Evolutionary conservation across 2,797 vertebrate species (phyloP).

Genomic region (Sphenopsis melanotis): DNA sequence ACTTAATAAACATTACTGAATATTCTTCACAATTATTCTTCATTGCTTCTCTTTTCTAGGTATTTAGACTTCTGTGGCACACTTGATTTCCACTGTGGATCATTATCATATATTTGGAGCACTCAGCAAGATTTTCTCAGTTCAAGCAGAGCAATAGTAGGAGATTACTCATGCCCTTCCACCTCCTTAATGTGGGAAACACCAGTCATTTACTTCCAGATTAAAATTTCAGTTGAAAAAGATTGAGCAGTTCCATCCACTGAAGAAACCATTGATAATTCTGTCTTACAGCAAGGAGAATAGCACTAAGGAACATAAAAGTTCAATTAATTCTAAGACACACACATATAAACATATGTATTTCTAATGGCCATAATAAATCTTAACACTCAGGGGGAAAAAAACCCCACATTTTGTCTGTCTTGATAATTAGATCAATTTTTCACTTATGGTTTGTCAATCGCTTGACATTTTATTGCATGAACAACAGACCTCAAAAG

Average conservation of each 20-base stretch:
- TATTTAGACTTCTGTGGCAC: neutral
- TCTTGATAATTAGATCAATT: conserved; percentile 73
- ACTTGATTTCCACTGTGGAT: neutral
- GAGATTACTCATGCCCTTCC: neutral
- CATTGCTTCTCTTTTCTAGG: neutral
- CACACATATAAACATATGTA: conserved; percentile 70
- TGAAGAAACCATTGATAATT: conserved; percentile 49
- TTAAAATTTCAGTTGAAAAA: neutral
- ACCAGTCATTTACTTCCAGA: neutral
- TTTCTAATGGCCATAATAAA: conserved; percentile 71
- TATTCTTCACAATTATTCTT: neutral
- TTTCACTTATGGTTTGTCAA: conserved; percentile 71
- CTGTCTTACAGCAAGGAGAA: conserved; percentile 16
- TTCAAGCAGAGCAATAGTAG: neutral
- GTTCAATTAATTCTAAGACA: conserved; percentile 66
- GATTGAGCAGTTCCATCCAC: neutral
- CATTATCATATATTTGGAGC: neutral
- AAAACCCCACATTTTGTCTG: neutral
- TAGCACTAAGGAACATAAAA: conserved; percentile 36
- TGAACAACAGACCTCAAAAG: conserved; percentile 57
- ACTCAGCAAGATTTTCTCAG: neutral
- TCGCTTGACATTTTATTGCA: conserved; percentile 67
- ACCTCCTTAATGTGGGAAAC: neutral
- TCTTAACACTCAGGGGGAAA: conserved; percentile 20
- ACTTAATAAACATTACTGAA: neutral